These are phyloP conservation scores for Morpho deidamia DNA, from an alignment of 2,888 invertebrate genomes.

Conservation along the genomic window DNA sequence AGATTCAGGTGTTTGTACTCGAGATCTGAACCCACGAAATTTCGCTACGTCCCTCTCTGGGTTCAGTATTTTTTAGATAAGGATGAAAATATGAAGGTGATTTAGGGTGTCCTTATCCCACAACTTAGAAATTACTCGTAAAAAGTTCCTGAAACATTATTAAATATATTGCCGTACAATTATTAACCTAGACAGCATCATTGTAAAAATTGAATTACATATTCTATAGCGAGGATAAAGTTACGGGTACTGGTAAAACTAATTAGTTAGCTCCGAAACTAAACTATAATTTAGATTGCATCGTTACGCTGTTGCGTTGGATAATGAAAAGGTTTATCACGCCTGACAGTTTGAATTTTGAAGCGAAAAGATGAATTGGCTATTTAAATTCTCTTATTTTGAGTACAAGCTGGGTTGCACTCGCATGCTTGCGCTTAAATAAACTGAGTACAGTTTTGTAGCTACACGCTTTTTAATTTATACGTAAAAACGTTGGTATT, in stretches of 20 bases:
- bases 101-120: too few species aligned
- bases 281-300: conserved; percentile 57
- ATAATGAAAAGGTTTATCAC: conserved; percentile 29
- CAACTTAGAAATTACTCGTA: too few species aligned
- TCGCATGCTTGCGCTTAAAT: neutral
- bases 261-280: conserved; percentile 61
- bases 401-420: neutral
- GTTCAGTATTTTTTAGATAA: too few species aligned
- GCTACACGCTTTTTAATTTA: neutral
- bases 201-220: neutral
- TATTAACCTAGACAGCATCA: neutral
- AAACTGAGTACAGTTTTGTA: neutral
- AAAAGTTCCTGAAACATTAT: too few species aligned
- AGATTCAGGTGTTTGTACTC: too few species aligned
- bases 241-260: conserved; percentile 50
- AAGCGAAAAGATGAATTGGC: conserved; percentile 1
- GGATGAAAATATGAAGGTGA: too few species aligned
- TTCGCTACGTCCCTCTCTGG: too few species aligned
- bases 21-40: too few species aligned
- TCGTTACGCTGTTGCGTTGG: conserved; percentile 28
- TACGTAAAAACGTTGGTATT: neutral
- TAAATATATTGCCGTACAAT: neutral
- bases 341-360: conserved; percentile 5
- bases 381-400: conserved; percentile 4
- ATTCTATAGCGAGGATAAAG: conserved; percentile 27